Base-by-base conservation (phyloP, 2,113 vertebrate genomes). In the Xenopus laevis region DNA sequence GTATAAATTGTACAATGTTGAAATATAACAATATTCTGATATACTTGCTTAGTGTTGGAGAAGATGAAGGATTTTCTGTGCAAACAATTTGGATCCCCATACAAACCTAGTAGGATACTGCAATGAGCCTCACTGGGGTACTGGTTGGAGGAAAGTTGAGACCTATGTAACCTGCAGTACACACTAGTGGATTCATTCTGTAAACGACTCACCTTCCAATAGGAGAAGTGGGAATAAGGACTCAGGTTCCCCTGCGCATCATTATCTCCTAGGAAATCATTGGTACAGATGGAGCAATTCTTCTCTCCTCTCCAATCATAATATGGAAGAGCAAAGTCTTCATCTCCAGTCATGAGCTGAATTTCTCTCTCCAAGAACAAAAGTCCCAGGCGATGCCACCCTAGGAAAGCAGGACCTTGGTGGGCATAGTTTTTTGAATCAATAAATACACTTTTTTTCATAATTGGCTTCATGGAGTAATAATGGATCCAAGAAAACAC, bases 401-500 rank as follows among this genome's bases (percentile, higher is more conserved):
- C 76, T 12, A 16, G 7, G 11, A 83, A 79, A 27, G 77, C 81
- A 2, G 82, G 82, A 17, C 78, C 82, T 13, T n/a, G 5, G 55
- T 84, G 81, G 59, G 81, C 82, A 18, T 74, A 69, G 65, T 78
- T 78, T 16, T 7, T 44, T 13, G 13, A 4, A 27, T 47, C n/a
- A n/a, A n/a, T 46, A 17, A 76, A 63, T 1, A 10, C 23, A 4
- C 65, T 60, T 18, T 68, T 62, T 1, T 0, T 3, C 33, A 53
- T 13, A 8, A 67, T 45, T 0, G 27, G 64, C 71, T 82, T 81
- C 11, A 74, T 72, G 5, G 80, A 67, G 46, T 78, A 79, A 47
- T 84, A 81, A 62, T 82, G 81, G 62, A 82, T 74, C 81, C 82
- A 84, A 44, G 73, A 30, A 46, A 72, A 79, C 6, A 82, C 8